Percentiles rank a stretch among this genome's conserved stretches.
phyloP scores from a whole-genome alignment of 2,113 vertebrate genomes.

The Oncorhynchus gorbuscha region DNA sequence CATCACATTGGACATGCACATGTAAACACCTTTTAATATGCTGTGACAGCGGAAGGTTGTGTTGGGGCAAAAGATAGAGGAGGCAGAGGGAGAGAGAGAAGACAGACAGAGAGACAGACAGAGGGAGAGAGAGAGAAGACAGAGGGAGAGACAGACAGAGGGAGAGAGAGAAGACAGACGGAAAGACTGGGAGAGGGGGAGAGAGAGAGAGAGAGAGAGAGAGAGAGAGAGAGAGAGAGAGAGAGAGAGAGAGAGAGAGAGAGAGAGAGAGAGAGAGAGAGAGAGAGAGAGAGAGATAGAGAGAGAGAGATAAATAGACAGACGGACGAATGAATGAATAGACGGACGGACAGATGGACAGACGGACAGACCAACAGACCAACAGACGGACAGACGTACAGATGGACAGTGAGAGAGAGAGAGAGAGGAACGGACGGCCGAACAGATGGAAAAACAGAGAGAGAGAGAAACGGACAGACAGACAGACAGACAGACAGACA shows the following conservation, averaged over 20 bases:
- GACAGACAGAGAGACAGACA: constrained; percentile 9
- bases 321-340: not conserved
- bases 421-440: no score
- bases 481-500: no score
- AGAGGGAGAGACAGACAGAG: not conserved
- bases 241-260: no score
- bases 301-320: not conserved
- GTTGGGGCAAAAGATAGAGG: constrained; percentile 73
- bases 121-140: not conserved
- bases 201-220: constrained; percentile 47
- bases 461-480: no score
- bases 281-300: not conserved
- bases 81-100: constrained; percentile 46
- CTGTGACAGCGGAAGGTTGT: constrained; percentile 90
- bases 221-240: not conserved
- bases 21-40: constrained; percentile 96
- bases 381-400: no score
- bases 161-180: no score
- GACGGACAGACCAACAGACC: no score
- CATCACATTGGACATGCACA: constrained; percentile 95
- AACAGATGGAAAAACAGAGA: no score
- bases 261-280: no score
- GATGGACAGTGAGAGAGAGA: no score
- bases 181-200: not conserved
- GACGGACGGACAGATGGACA: not conserved